Evolutionary conservation across 2,113 vertebrate species (phyloP), one percentile per base, ranked within the genome.

Genomic region (Grammomys dolichurus): DNA sequence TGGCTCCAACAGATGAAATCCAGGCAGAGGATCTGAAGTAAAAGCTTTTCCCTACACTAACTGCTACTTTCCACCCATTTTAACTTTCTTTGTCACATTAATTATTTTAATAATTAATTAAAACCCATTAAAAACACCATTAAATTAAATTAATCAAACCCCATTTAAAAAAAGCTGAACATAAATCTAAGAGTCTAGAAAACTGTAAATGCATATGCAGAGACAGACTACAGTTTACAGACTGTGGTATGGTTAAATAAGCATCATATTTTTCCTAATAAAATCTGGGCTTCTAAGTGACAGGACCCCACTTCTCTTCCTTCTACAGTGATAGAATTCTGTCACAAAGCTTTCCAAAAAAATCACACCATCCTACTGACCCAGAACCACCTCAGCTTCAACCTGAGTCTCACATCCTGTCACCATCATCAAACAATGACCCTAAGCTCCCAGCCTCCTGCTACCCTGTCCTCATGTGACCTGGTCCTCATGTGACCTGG

Each of bases 1-100:
- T 31, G 51, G 58, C 69, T 96, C 46, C 60, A 94, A 96, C 13
- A 33, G 76, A 87, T 80, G n/a, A 92, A 97, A 97, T 93, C 28
- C 36, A 90, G 89, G 56, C 67, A 87, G 33, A 91, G 60, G 51
- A 43, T 70, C 67, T 73, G 31, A 93, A 56, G 89, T 75, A 80
- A 75, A 1, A 31, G 51, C 67, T 89, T 96, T 94, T 82, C 56
- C 73, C 51, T 48, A n/a, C 19, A 17, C 33, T 0, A 16, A 63
- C 28, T 80, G 17, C 70, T 72, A 63, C 56, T 90, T 95, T 72
- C 67, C 46, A 87, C 58, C 75, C 46, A 90, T 89, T 82, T 89
- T 93, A 89, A 51, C 33, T 31, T 93, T 86, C 60, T 84, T 69
- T 16, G 31, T 69, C 43, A 96, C 2, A 93, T 48, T 31, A 96